A percentile compares a stretch with the other conserved stretches of the same genome.
Conservation (phyloP, 2,113 vertebrate species). For the Aviceda subcristata region DNA sequence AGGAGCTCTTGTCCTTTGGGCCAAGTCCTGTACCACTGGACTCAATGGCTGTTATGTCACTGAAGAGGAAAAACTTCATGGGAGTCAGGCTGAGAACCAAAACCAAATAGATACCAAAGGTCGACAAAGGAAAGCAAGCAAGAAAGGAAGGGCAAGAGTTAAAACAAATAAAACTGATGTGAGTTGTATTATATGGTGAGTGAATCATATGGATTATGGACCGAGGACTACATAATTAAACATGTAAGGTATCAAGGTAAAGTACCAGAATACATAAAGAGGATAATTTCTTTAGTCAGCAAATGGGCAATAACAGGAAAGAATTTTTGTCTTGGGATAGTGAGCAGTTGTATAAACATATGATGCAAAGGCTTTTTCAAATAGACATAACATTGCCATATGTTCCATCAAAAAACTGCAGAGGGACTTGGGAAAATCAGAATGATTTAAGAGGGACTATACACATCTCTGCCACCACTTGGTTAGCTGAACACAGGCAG, state of each 20-base stretch:
- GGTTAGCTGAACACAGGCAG: slow-evolving; percentile 70
- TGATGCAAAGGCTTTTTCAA: slow-evolving; percentile 84
- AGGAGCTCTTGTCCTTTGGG: neutral
- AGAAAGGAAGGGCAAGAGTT: slow-evolving; percentile 35
- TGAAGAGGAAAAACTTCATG: neutral
- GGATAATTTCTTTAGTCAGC: slow-evolving; percentile 83
- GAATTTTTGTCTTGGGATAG: slow-evolving; percentile 84
- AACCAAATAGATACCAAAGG: neutral
- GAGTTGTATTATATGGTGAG: slow-evolving; percentile 6
- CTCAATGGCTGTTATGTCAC: neutral
- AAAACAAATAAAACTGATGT: slow-evolving; percentile 30
- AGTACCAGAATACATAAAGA: slow-evolving; percentile 83
- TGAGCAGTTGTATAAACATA: slow-evolving; percentile 85
- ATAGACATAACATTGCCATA: slow-evolving; percentile 84
- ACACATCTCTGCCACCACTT: slow-evolving; percentile 71
- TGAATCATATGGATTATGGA: slow-evolving; percentile 75
- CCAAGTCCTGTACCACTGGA: neutral
- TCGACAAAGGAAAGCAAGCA: neutral
- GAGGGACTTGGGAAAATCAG: slow-evolving; percentile 80
- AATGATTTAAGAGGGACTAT: slow-evolving; percentile 78
- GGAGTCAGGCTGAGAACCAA: neutral
- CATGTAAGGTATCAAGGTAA: slow-evolving; percentile 82
- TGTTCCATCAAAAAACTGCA: slow-evolving; percentile 77
- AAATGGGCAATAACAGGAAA: slow-evolving; percentile 84
- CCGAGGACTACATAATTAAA: slow-evolving; percentile 78